Percentiles rank a stretch among this genome's conserved stretches.
Evolutionary conservation across 2,797 vertebrate genomes (phyloP).

Genomic region (Gymnoscopelus braueri): DNA sequence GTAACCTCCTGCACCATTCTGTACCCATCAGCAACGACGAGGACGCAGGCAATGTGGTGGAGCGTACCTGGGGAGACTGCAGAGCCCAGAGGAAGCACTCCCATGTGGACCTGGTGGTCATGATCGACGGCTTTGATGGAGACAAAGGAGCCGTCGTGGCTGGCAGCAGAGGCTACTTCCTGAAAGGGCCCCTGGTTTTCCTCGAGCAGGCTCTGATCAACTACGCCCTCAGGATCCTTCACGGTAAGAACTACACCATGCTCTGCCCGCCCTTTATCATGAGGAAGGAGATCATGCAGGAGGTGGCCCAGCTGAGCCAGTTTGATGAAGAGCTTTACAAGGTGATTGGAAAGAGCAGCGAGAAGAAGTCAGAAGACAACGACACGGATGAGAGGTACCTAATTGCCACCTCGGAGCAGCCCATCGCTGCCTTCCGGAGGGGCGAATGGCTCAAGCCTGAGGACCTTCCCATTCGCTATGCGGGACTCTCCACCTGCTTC

Average conservation of each 20-base stretch:
- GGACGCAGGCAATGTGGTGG: constrained; percentile 96
- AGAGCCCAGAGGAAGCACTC: constrained; percentile 91
- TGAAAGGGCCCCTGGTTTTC: constrained; percentile 96
- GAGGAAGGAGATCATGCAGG: constrained; percentile 99
- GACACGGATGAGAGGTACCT: constrained; percentile 94
- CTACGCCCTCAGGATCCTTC: constrained; percentile 88
- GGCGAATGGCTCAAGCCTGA: constrained; percentile 97
- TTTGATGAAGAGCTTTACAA: constrained; percentile 99
- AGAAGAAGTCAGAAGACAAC: constrained; percentile 87
- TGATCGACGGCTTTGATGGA: constrained; percentile 98
- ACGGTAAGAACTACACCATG: constrained; percentile 87
- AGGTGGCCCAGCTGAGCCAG: constrained; percentile 98
- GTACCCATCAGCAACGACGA: constrained; percentile 98
- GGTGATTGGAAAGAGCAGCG: constrained; percentile 96
- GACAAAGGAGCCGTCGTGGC: constrained; percentile 93
- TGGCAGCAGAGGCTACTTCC: constrained; percentile 95
- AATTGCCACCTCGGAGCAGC: constrained; percentile 98
- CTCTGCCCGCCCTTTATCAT: constrained; percentile 99
- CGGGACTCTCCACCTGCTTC: constrained; percentile 95
- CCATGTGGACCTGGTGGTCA: constrained; percentile 97
- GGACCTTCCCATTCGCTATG: constrained; percentile 92
- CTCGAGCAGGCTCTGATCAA: constrained; percentile 96
- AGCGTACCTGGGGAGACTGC: constrained; percentile 93
- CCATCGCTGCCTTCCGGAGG: constrained; percentile 95
- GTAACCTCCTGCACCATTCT: constrained; percentile 94